phyloP scores from a whole-genome alignment of 2,113 vertebrate genomes.

The Serilophus lunatus region DNA sequence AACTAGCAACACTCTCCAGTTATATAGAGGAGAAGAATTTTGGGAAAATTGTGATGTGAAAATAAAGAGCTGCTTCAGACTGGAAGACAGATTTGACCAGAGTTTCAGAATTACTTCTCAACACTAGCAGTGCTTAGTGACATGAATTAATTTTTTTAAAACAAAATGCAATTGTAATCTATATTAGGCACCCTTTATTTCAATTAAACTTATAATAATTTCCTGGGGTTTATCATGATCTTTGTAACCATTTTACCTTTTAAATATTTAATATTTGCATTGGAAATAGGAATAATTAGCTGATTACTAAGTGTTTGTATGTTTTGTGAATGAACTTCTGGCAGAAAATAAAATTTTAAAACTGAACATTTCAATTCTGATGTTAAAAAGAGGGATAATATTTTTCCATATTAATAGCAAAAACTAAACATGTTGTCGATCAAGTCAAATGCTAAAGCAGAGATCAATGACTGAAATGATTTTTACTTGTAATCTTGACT shows the following conservation, averaged over 20 bases:
- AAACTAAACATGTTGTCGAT: not conserved
- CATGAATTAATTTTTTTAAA: not conserved
- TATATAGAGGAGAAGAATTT: not conserved
- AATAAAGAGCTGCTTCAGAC: not conserved
- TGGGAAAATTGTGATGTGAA: not conserved
- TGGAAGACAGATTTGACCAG: not conserved
- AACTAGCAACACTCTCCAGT: not conserved
- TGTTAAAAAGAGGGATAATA: not conserved
- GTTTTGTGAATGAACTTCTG: not conserved
- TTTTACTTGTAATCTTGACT: not conserved
- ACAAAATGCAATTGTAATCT: not conserved
- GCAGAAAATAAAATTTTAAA: not conserved
- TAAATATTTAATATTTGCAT: not conserved
- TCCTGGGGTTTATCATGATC: not conserved
- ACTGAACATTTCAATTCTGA: not conserved
- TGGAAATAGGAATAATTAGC: not conserved
- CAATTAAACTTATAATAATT: not conserved
- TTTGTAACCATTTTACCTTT: not conserved
- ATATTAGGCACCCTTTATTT: not conserved
- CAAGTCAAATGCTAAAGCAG: not conserved
- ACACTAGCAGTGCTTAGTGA: not conserved
- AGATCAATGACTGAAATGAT: not conserved
- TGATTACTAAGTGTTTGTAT: not conserved
- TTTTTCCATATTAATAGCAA: not conserved
- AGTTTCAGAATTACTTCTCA: not conserved